Base-by-base conservation (phyloP, 2,888 invertebrate species). In the Odontothrips loti region DNA sequence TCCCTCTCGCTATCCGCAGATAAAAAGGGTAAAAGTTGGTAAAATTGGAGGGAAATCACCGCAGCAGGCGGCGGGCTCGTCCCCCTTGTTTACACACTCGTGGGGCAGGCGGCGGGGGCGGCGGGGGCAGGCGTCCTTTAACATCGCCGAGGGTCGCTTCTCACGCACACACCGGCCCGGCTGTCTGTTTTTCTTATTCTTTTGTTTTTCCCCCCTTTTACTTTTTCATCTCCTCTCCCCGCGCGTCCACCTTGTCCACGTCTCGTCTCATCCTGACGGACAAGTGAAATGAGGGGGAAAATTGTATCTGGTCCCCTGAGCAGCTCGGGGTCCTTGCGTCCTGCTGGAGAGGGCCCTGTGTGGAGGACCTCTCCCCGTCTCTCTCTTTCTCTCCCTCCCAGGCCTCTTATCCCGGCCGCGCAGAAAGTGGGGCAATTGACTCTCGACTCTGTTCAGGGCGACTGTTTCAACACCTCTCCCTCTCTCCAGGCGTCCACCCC, bases 301-400 rank as follows among this genome's bases (percentile, higher is more conserved):
- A 75, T 75, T 75, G 68, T 75, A 75, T 75, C 68, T 75, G 68
- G 68, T 75, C 68, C 68, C 68, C 68, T 75, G 68, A 23, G 68
- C 68, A 23, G 68, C 51, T 9, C 68, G 9, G 68, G 23, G 63
- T n/a, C 17, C n/a, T n/a, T n/a, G n/a, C n/a, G n/a, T n/a, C n/a
- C n/a, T n/a, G n/a, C n/a, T n/a, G n/a, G n/a, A n/a, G 51, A 51
- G 51, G 51, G 51, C 17, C 51, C 58, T 6, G 58, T 20, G 58
- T 10, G 15, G 20, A 51, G 51, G 20, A 17, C 58, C 58, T 20
- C 58, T 17, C 58, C 17, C 58, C 9, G 1, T 51, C 58, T 20
- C 58, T 17, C 58, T 43, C 34, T 43, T 6, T 43, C 58, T 4
- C 17, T 58, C 58, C 58, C 17, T 20, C 58, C 58, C 4, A 15